These are phyloP conservation scores for Engystomops pustulosus DNA, from an alignment of 2,113 vertebrate species.

Conservation along the genomic window DNA sequence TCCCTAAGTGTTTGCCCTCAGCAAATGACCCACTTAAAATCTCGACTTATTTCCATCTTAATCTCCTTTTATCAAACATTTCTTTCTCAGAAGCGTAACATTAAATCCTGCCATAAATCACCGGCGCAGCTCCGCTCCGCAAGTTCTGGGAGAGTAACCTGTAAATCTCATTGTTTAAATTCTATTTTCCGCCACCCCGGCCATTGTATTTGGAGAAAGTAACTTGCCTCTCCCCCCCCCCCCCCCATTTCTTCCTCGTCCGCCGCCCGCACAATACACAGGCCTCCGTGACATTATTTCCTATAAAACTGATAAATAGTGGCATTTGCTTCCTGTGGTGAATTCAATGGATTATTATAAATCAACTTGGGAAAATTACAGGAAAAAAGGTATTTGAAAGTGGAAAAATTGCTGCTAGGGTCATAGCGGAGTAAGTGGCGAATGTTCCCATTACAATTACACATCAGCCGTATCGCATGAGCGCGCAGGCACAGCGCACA, in stretches of 20 bases:
- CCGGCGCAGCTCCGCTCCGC: neutral
- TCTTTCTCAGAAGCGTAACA: neutral
- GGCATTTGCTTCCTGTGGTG: constrained; percentile 53
- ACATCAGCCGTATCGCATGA: constrained; percentile 30
- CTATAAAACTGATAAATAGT: constrained; percentile 55
- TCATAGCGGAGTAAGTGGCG: constrained; percentile 29
- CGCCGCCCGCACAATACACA: constrained; percentile 9
- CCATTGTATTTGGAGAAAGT: constrained; percentile 35
- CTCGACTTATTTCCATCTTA: constrained; percentile 7
- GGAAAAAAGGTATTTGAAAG: constrained; percentile 39
- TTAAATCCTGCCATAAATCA: constrained; percentile 14
- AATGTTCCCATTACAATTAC: constrained; percentile 56
- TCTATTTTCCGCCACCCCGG: neutral
- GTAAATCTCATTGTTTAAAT: constrained; percentile 38
- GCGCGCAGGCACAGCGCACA: neutral
- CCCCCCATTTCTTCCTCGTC: constrained; percentile 8
- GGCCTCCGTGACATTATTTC: constrained; percentile 44
- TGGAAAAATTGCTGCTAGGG: constrained; percentile 51
- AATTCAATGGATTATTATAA: constrained; percentile 58
- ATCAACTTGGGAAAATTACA: constrained; percentile 56
- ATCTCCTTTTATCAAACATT: constrained; percentile 18
- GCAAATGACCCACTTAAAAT: neutral
- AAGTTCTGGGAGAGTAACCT: neutral
- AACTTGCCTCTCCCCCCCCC: constrained; percentile 12
- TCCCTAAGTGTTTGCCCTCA: neutral